Evolutionary conservation across 1,140 invertebrate species (phyloP).

Genomic region (Orchestia grillus): DNA sequence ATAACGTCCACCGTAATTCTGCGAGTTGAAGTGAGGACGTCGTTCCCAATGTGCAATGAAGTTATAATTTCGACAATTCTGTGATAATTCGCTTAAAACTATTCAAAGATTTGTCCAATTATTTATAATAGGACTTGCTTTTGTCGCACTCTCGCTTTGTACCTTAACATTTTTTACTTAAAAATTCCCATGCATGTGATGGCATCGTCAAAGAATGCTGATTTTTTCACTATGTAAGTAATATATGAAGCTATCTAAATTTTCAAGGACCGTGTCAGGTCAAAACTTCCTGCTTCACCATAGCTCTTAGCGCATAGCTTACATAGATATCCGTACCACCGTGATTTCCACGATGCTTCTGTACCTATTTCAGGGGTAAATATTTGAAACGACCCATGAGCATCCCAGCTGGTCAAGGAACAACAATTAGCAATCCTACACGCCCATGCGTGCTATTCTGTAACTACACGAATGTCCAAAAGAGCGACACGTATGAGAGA

Average conservation of each 20-base stretch:
- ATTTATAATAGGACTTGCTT: not conserved
- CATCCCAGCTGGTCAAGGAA: not conserved
- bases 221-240: not conserved
- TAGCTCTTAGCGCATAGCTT: not conserved
- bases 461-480: not conserved
- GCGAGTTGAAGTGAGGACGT: not conserved
- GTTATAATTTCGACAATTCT: not conserved
- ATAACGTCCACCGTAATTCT: not conserved
- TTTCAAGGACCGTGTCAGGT: not conserved
- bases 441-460: not conserved
- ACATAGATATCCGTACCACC: not conserved
- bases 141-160: not conserved
- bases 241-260: not conserved
- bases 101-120: not conserved
- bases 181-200: not conserved
- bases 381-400: not conserved
- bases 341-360: not conserved
- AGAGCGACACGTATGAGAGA: not conserved
- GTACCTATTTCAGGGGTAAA: not conserved
- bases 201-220: not conserved
- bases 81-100: too few relatives aligned
- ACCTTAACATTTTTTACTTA: not conserved
- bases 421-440: not conserved
- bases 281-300: not conserved
- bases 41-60: not conserved